Evolutionary conservation across 2,888 invertebrate genomes (phyloP).

Genomic region (Cataglyphis cursor): DNA sequence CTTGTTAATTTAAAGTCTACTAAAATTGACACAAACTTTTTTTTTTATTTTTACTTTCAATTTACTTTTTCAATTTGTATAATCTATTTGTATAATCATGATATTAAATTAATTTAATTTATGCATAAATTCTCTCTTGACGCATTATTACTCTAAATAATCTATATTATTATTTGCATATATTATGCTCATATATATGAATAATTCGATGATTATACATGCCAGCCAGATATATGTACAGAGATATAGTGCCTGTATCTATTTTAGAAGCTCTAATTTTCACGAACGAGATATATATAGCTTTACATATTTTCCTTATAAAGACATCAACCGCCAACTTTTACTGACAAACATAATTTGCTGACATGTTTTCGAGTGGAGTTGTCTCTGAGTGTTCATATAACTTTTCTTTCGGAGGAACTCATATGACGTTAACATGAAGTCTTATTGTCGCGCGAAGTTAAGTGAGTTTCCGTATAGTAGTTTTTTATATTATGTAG

Average conservation of each 20-base stretch:
- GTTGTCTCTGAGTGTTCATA: background rate
- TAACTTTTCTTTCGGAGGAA: background rate
- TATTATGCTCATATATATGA: background rate
- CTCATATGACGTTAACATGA: background rate
- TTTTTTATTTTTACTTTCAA: background rate
- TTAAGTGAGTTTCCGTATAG: background rate
- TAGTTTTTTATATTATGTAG: background rate
- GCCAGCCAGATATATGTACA: background rate
- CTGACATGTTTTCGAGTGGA: slow-evolving; percentile 13
- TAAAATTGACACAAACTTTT: background rate
- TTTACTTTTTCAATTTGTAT: background rate
- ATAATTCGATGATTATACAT: slow-evolving; percentile 9
- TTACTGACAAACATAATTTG: slow-evolving; percentile 14
- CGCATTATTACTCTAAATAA: background rate
- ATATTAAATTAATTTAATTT: slow-evolving; percentile 14
- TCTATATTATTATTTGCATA: slow-evolving; percentile 14
- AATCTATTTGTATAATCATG: background rate
- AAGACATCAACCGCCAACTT: background rate
- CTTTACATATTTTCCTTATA: slow-evolving; percentile 7
- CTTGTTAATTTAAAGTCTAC: background rate
- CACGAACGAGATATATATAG: background rate
- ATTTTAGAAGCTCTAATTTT: background rate
- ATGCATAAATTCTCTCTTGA: background rate
- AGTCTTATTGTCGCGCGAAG: background rate
- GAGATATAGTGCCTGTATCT: background rate